Base-by-base conservation (phyloP, 2,797 vertebrate species). In the Molossus alvarezi region DNA sequence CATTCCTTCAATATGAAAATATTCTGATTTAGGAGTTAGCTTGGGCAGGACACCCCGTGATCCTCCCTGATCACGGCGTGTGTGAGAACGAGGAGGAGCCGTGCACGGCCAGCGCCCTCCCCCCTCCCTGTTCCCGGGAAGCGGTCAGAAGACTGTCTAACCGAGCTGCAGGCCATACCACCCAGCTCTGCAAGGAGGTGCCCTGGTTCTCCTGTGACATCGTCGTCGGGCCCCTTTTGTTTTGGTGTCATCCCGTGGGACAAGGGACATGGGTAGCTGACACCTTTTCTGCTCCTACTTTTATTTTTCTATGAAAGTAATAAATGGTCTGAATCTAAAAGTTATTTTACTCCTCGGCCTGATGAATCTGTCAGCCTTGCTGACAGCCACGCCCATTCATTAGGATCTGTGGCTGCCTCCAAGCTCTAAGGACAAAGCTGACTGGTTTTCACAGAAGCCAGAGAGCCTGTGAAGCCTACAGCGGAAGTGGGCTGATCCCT, bases 31-130 rank as follows among this genome's bases (percentile, higher is more conserved):
- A 76, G 37, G 9, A 64, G 14, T 60, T 45, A 79, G 17, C 51
- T 83, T 64, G 8, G 0, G 20, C 25, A 45, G 45, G 27, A 48
- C 0, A 12, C 10, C 51, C 23, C 0, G 20, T 1, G 48, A 20
- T 1, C 18, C 29, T 15, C 23, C 55, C 9, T 0, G 0, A 8
- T n/a, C n/a, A 23, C 1, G 37, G 14, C 9, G 7, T 4, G 0
- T 1, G 25, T 73, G 37, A 3, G 6, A 37, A 37, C 9, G 48
- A 53, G 0, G 7, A 83, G 21, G 14, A 25, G 62, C 37, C 29
- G 55, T 17, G 7, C 3, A 5, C 15, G 67, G 23, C 11, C 25
- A 20, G 1, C 21, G 3, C 17, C 55, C 21, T 20, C 25, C 51
- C 13, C 0, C 4, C 25, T 10, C 37, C 45, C 2, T 48, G 45